phyloP scores from a whole-genome alignment of 2,797 vertebrate genomes.

The Pseudomugil tenellus region DNA sequence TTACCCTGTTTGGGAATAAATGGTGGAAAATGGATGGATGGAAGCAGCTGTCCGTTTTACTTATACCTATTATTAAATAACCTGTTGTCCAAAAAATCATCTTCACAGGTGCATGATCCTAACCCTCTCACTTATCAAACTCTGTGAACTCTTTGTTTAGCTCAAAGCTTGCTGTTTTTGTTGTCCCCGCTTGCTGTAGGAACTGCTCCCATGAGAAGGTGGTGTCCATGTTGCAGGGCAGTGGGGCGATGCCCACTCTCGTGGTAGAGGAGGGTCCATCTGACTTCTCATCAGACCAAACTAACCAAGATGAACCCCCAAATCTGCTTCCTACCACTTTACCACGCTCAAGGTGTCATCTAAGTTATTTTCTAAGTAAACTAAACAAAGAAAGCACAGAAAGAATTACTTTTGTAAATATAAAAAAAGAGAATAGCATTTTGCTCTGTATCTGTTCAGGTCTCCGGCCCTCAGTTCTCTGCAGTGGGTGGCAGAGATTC shows the following conservation, averaged over 20 bases:
- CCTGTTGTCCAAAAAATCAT: not conserved
- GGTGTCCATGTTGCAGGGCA: conserved; percentile 98
- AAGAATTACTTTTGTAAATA: too few relatives aligned
- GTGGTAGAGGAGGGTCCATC: conserved; percentile 93
- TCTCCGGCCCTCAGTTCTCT: conserved; percentile 92
- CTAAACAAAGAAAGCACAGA: too few relatives aligned
- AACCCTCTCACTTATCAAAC: not conserved
- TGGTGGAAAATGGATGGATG: too few relatives aligned
- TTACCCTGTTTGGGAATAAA: too few relatives aligned
- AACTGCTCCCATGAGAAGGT: conserved; percentile 97
- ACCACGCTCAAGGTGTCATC: too few relatives aligned
- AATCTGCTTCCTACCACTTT: too few relatives aligned
- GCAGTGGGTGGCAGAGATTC: conserved; percentile 97
- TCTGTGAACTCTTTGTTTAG: not conserved
- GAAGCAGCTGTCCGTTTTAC: too few relatives aligned
- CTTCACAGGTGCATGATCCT: not conserved
- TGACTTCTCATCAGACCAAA: too few relatives aligned
- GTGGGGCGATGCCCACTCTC: conserved; percentile 96
- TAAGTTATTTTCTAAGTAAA: too few relatives aligned
- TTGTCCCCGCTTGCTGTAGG: conserved; percentile 72
- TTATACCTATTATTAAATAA: too few relatives aligned
- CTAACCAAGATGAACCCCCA: too few relatives aligned
- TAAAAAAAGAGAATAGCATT: too few relatives aligned
- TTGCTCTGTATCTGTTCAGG: conserved; percentile 75
- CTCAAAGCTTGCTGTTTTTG: not conserved